Percentiles rank a stretch among this genome's conserved stretches.
These are phyloP conservation scores for Chloroclystis v-ata DNA, from an alignment of 2,888 invertebrate species.

Conservation along the genomic window DNA sequence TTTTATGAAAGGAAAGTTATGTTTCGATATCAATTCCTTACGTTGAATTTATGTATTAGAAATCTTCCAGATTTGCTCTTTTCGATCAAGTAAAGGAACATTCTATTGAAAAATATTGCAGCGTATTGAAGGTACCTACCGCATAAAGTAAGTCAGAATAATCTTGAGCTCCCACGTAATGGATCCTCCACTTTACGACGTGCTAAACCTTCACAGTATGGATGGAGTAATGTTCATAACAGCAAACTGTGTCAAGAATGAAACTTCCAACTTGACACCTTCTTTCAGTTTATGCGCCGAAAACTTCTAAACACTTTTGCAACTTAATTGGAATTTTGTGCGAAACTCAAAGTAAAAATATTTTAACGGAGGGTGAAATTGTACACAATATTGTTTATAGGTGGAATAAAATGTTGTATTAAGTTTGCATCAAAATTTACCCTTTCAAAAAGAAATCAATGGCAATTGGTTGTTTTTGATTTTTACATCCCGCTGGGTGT, in stretches of 20 bases:
- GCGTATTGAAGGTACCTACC: constrained; percentile 33
- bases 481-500: constrained; percentile 69
- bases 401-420: background rate
- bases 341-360: constrained; percentile 9
- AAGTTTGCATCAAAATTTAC: constrained; percentile 6
- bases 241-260: constrained; percentile 54
- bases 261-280: constrained; percentile 50
- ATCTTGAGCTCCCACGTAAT: constrained; percentile 53
- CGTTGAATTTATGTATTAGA: constrained; percentile 7
- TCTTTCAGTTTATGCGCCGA: constrained; percentile 33
- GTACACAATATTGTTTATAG: too few relatives aligned
- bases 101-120: constrained; percentile 40
- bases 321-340: constrained; percentile 21
- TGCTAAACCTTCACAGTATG: constrained; percentile 56
- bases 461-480: constrained; percentile 59
- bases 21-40: constrained; percentile 4
- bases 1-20: constrained; percentile 5
- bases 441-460: constrained; percentile 44
- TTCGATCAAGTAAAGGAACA: constrained; percentile 22
- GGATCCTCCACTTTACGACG: constrained; percentile 64
- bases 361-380: too few relatives aligned
- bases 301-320: constrained; percentile 35
- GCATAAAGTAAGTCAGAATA: constrained; percentile 45
- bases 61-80: constrained; percentile 8
- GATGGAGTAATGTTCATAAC: constrained; percentile 62